Conservation (phyloP, 1,140 invertebrate species). For the Micrasema minimum region DNA sequence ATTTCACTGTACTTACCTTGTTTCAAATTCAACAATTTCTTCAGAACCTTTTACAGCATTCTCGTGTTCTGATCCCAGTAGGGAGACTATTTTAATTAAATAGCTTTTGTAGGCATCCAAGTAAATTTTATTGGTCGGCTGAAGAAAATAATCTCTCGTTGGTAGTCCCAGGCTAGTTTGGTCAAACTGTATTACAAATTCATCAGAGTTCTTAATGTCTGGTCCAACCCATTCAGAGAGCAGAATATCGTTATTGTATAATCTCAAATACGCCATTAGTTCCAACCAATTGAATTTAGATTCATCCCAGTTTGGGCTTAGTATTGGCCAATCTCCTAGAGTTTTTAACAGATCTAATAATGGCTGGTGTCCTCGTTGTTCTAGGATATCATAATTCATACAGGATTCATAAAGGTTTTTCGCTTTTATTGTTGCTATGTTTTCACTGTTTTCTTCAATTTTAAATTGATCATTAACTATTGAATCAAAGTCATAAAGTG, state of each 20-base stretch:
- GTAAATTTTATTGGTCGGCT: conserved; percentile 75
- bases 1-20: conserved; percentile 44
- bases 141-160: conserved; percentile 86
- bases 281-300: conserved; percentile 79
- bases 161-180: conserved; percentile 88
- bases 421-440: conserved; percentile 74
- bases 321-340: conserved; percentile 88
- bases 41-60: conserved; percentile 41
- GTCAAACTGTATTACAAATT: conserved; percentile 89
- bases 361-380: conserved; percentile 76
- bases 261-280: conserved; percentile 78
- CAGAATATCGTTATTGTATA: conserved; percentile 87
- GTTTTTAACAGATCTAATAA: conserved; percentile 76
- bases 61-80: conserved; percentile 41
- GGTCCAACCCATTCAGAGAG: conserved; percentile 87
- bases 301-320: conserved; percentile 73
- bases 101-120: conserved; percentile 83
- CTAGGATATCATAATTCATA: conserved; percentile 80
- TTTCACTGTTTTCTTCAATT: conserved; percentile 48
- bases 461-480: conserved; percentile 17
- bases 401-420: conserved; percentile 86
- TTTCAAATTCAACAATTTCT: conserved; percentile 49
- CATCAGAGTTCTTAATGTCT: conserved; percentile 88
- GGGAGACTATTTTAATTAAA: conserved; percentile 61
- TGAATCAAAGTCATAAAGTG: conserved; percentile 25